Evolutionary conservation across 2,113 vertebrate species (phyloP).

Genomic region (Malurus melanocephalus): DNA sequence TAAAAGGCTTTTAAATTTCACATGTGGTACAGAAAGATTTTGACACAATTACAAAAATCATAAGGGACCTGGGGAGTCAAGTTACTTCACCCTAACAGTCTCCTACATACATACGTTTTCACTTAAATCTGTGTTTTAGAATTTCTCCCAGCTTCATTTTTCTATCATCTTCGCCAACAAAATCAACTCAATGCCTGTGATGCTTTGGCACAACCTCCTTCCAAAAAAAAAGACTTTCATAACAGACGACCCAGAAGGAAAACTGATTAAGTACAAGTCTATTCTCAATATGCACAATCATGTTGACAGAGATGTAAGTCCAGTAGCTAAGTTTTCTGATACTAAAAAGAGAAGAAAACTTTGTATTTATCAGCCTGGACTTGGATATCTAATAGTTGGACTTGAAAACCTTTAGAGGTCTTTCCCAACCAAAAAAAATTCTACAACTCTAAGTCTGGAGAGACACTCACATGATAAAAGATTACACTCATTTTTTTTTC

Average conservation of each 20-base stretch:
- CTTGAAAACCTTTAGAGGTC: background rate
- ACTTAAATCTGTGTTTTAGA: background rate
- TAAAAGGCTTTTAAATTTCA: background rate
- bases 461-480: background rate
- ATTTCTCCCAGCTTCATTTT: background rate
- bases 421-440: background rate
- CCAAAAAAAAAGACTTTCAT: background rate
- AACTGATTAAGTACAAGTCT: slow-evolving; percentile 1
- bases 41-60: background rate
- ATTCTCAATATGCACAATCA: background rate
- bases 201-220: background rate
- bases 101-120: background rate
- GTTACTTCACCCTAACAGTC: background rate
- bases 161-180: background rate
- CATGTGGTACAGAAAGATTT: background rate
- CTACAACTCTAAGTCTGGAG: background rate
- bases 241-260: background rate
- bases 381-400: background rate
- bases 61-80: background rate
- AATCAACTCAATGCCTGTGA: background rate
- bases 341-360: background rate
- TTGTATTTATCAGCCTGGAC: background rate
- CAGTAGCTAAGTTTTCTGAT: background rate
- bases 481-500: background rate
- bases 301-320: background rate